Conservation (phyloP, 2,797 vertebrate species). For the Oreochromis mossambicus region DNA sequence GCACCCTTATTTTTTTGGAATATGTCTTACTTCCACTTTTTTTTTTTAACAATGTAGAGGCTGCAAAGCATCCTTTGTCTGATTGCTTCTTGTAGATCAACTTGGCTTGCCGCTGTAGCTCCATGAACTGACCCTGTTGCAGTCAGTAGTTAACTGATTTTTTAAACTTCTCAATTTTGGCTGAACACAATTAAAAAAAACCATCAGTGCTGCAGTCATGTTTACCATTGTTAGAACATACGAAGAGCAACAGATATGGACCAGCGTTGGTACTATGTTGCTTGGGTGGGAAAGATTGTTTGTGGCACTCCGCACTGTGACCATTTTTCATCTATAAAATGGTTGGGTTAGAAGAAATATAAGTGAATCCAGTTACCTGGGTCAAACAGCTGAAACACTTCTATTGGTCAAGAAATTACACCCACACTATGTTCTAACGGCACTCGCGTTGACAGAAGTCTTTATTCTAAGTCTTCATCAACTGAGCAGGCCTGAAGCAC, state of each 20-base stretch:
- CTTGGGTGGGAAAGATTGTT: not conserved
- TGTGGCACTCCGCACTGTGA: not conserved
- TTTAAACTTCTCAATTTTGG: not conserved
- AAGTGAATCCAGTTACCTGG: not conserved
- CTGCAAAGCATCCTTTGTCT: not conserved
- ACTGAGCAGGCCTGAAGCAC: not conserved
- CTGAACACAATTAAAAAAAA: rapidly evolving
- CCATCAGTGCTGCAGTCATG: not conserved
- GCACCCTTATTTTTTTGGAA: too few species aligned
- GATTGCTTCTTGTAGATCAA: not conserved
- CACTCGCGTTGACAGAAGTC: not conserved
- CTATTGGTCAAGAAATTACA: not conserved
- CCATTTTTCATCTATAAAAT: not conserved
- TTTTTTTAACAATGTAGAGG: not conserved
- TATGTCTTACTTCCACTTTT: too few species aligned
- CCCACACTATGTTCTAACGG: not conserved
- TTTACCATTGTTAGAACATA: not conserved
- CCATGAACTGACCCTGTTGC: not conserved
- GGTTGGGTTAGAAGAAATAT: not conserved
- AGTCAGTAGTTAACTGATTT: not conserved
- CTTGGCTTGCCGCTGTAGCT: not conserved
- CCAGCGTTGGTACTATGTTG: not conserved
- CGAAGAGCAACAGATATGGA: not conserved
- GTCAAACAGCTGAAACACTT: not conserved
- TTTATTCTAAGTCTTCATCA: not conserved